These are phyloP conservation scores for Rhamphomyia laevipes DNA, from an alignment of 2,888 invertebrate species.

Conservation along the genomic window DNA sequence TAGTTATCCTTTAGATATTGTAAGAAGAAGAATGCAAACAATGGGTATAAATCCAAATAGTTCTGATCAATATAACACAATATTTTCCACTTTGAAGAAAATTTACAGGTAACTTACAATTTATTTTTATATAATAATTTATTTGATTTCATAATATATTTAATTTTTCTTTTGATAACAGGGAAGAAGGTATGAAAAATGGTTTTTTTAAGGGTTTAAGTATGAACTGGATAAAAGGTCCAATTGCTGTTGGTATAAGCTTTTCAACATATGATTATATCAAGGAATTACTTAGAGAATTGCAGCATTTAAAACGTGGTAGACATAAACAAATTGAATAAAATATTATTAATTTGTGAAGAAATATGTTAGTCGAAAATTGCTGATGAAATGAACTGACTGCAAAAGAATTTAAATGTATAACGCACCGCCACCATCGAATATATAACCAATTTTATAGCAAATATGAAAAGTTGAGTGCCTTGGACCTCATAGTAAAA, in stretches of 20 bases:
- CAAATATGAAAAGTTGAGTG: too few species aligned
- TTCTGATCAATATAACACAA: slow-evolving; percentile 47
- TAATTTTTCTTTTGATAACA: slow-evolving; percentile 34
- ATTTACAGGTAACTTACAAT: slow-evolving; percentile 52
- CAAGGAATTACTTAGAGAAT: slow-evolving; percentile 46
- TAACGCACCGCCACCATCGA: too few species aligned
- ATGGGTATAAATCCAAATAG: slow-evolving; percentile 39
- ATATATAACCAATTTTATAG: too few species aligned
- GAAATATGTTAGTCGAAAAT: too few species aligned
- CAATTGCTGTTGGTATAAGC: slow-evolving; percentile 86
- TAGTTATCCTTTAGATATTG: slow-evolving; percentile 93
- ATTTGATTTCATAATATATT: neutral
- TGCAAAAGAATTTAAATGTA: too few species aligned
- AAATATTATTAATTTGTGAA: too few species aligned
- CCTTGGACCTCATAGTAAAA: too few species aligned
- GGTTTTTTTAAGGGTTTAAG: slow-evolving; percentile 98
- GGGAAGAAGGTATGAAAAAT: slow-evolving; percentile 73
- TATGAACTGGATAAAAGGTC: slow-evolving; percentile 97
- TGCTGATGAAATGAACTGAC: too few species aligned
- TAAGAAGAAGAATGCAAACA: slow-evolving; percentile 53
- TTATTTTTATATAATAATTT: too few species aligned
- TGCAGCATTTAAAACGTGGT: slow-evolving; percentile 31
- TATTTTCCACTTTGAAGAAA: slow-evolving; percentile 51
- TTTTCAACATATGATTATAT: slow-evolving; percentile 88
- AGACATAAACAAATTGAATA: slow-evolving; percentile 14